phyloP scores from a whole-genome alignment of 2,113 vertebrate species.

The Nettapus auritus region DNA sequence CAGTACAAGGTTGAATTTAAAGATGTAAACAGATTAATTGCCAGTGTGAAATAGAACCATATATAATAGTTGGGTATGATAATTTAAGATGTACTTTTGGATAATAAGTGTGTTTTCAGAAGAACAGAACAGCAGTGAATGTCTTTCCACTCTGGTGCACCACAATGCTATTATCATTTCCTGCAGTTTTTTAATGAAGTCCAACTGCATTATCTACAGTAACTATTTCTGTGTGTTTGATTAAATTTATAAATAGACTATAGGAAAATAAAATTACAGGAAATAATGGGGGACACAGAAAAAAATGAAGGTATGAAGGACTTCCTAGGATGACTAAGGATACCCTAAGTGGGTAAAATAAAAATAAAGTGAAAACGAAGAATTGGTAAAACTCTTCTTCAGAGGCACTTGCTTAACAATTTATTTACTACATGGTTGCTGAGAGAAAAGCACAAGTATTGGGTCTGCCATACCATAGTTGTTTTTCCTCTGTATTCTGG shows the following conservation, averaged over 20 bases:
- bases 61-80: neutral
- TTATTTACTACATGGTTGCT: neutral
- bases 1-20: neutral
- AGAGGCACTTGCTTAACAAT: neutral
- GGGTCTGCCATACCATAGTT: neutral
- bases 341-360: neutral
- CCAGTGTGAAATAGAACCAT: neutral
- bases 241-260: constrained; percentile 1
- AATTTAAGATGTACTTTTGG: neutral
- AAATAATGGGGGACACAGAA: neutral
- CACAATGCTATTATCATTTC: neutral
- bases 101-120: neutral
- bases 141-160: neutral
- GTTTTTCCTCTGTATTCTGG: neutral
- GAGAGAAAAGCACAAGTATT: neutral
- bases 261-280: constrained; percentile 17
- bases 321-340: neutral
- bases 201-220: constrained; percentile 1
- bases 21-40: constrained; percentile 12
- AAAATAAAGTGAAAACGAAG: neutral
- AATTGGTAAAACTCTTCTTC: neutral
- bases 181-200: constrained; percentile 29
- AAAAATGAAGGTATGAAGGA: neutral
- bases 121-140: constrained; percentile 4
- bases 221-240: neutral